These are phyloP conservation scores for Andrena trimmerana DNA, from an alignment of 2,888 invertebrate genomes.

Conservation along the genomic window DNA sequence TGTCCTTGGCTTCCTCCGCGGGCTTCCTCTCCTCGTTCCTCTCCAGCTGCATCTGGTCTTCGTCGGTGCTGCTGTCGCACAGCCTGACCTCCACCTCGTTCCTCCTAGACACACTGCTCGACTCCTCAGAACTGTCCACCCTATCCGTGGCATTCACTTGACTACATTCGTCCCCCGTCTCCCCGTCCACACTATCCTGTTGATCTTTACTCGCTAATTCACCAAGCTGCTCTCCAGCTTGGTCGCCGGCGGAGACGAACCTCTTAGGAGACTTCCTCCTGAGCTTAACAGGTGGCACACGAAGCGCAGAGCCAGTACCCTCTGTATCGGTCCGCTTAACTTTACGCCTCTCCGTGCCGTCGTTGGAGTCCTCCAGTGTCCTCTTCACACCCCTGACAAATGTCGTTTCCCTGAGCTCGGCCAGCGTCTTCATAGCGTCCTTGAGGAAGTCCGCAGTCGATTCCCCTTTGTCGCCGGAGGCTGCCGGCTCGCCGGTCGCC, in stretches of 20 bases:
- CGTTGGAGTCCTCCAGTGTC: conserved; percentile 31
- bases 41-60: conserved; percentile 48
- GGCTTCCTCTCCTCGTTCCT: conserved; percentile 27
- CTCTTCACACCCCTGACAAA: conserved; percentile 40
- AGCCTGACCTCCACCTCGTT: conserved; percentile 76
- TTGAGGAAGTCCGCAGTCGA: conserved; percentile 57
- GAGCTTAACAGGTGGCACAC: conserved; percentile 74
- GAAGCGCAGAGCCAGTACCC: not conserved
- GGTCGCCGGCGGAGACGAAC: not conserved
- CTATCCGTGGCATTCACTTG: not conserved
- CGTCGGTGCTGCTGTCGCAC: conserved; percentile 81
- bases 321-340: not conserved
- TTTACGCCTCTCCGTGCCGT: conserved; percentile 20
- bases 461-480: not conserved
- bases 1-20: conserved; percentile 59
- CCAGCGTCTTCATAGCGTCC: conserved; percentile 83
- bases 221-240: not conserved
- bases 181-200: not conserved
- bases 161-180: not conserved
- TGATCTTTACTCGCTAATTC: not conserved
- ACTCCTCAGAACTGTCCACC: not conserved
- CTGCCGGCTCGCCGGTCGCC: not conserved
- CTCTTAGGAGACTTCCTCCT: conserved; percentile 66
- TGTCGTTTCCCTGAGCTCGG: conserved; percentile 82
- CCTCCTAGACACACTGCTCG: conserved; percentile 37